Conservation (phyloP, 2,888 invertebrate genomes). For the Cephonodes hylas region DNA sequence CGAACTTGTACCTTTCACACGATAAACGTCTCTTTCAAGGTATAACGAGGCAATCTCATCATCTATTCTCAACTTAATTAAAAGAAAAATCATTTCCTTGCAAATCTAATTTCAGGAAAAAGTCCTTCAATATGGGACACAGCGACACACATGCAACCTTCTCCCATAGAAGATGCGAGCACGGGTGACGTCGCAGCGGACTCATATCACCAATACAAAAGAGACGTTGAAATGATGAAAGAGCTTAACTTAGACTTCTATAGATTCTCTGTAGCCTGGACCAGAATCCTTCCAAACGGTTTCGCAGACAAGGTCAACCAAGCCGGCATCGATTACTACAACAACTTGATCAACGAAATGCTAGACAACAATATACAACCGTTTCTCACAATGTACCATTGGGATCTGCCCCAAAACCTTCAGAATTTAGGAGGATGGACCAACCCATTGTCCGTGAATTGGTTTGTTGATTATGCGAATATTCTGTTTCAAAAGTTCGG, state of each 20-base stretch:
- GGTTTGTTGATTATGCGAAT: conserved; percentile 80
- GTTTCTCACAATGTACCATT: conserved; percentile 82
- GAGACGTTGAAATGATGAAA: conserved; percentile 69
- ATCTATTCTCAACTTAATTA: no score
- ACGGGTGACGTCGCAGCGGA: conserved; percentile 83
- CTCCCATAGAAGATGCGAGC: conserved; percentile 46
- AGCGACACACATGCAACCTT: conserved; percentile 42
- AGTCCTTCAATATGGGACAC: conserved; percentile 81
- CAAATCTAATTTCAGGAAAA: conserved; percentile 77
- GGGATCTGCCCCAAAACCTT: conserved; percentile 80
- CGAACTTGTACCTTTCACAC: no score
- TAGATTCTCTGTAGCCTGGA: conserved; percentile 84
- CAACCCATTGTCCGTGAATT: conserved; percentile 75
- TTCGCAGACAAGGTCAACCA: conserved; percentile 73
- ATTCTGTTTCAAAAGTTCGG: conserved; percentile 73
- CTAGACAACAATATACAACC: conserved; percentile 79
- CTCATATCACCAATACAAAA: conserved; percentile 82
- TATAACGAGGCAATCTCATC: no score
- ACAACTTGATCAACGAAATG: conserved; percentile 81
- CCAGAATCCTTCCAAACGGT: conserved; percentile 83
- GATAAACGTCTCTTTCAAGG: no score
- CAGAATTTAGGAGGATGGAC: conserved; percentile 82
- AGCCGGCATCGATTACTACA: conserved; percentile 83
- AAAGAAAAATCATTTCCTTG: no score
- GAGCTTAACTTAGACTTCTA: conserved; percentile 76